phyloP scores from a whole-genome alignment of 2,113 vertebrate species.

The Murina feae region DNA sequence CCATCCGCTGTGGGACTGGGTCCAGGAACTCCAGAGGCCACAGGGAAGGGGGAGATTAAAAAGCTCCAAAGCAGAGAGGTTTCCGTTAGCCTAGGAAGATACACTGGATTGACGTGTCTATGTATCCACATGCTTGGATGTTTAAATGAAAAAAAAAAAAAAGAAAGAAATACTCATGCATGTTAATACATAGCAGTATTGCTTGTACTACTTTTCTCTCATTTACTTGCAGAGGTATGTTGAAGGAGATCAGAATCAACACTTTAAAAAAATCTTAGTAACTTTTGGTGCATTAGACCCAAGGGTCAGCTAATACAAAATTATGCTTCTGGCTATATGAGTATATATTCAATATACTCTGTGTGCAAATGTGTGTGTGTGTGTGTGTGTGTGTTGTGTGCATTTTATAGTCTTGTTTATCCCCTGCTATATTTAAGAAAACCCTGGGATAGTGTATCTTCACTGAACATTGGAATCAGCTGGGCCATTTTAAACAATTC shows the following conservation, averaged over 20 bases:
- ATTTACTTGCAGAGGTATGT: neutral
- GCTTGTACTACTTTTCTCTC: neutral
- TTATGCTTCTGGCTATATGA: neutral
- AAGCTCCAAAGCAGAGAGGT: neutral
- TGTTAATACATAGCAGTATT: neutral
- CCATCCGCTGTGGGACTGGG: neutral
- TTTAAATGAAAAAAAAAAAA: neutral
- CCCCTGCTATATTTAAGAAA: neutral
- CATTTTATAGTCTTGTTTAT: neutral
- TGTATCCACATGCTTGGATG: neutral
- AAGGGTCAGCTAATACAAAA: neutral
- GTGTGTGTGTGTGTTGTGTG: neutral
- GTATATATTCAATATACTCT: neutral
- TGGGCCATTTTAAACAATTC: neutral
- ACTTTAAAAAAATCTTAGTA: neutral
- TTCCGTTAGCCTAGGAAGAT: neutral
- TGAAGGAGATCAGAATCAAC: neutral
- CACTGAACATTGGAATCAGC: neutral
- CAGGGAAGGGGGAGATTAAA: neutral
- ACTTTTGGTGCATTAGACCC: neutral
- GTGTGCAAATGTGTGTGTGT: neutral
- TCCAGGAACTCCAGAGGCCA: neutral
- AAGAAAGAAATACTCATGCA: neutral
- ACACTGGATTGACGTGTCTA: neutral
- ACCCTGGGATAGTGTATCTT: neutral